phyloP scores from a whole-genome alignment of 1,140 invertebrate species.

The Scaptomyza montana region DNA sequence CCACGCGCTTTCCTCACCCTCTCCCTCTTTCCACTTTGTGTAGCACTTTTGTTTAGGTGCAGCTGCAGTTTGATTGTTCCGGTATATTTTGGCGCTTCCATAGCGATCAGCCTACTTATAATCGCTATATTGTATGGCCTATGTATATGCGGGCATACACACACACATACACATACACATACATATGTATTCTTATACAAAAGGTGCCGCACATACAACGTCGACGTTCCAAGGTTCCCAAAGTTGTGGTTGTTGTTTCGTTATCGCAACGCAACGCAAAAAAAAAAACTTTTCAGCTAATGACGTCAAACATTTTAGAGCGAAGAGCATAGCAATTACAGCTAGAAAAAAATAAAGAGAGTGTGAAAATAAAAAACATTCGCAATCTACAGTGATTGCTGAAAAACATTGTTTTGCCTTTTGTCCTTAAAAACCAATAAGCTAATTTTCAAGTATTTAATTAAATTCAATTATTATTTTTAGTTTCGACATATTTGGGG shows the following conservation, averaged over 20 bases:
- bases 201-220: constrained; percentile 22
- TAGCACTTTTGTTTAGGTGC: not conserved
- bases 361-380: constrained; percentile 39
- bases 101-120: constrained; percentile 50
- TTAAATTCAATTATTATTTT: too few relatives aligned
- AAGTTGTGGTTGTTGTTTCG: constrained; percentile 44
- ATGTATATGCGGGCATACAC: constrained; percentile 31
- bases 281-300: constrained; percentile 62
- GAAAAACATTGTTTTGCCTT: not conserved
- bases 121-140: constrained; percentile 45
- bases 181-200: constrained; percentile 2
- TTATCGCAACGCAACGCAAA: constrained; percentile 51
- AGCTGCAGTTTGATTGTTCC: constrained; percentile 16
- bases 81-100: constrained; percentile 24
- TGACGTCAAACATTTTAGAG: constrained; percentile 71
- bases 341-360: not conserved
- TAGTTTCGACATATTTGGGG: too few relatives aligned
- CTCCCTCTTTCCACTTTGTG: not conserved
- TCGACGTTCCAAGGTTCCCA: constrained; percentile 50
- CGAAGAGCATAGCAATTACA: constrained; percentile 7
- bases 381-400: not conserved
- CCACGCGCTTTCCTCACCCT: not conserved
- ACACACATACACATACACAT: constrained; percentile 13
- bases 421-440: too few relatives aligned
- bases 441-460: too few relatives aligned